Base-by-base conservation (phyloP, 2,113 vertebrate genomes). In the Anthoscopus minutus region DNA sequence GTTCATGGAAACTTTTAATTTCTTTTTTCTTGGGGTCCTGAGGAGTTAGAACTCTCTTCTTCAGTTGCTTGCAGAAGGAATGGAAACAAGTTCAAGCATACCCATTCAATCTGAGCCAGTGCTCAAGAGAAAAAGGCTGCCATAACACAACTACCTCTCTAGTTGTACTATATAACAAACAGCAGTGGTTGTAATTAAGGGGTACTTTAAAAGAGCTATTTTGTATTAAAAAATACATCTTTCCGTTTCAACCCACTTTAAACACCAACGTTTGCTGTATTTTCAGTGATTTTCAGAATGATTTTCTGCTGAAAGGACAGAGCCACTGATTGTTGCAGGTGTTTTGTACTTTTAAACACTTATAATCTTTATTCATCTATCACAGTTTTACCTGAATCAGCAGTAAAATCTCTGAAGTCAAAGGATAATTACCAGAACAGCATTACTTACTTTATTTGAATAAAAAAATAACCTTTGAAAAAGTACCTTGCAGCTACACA, bases 401-500 rank as follows among this genome's bases (percentile, higher is more conserved):
- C 93, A 91, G 65, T 81, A 89, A 92, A 90, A 86, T 73, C 24
- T 88, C 70, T 78, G 77, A 92, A 89, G 80, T 92, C 78, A 97
- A 98, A 97, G 92, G 93, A 96, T 86, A 82, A 95, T 85, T 82
- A 90, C 96, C 96, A 86, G 97, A 97, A 44, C 86, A 91, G 86
- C 97, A 97, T 97, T 98, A 97, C 91, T 98, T 97, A 95, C 97
- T 98, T 98, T 97, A 97, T 84, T 92, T 60, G 38, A 97, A 98
- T 96, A 91, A 93, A 94, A 91, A 97, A 96, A 98, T 98, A 98
- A 98, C 97, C 98, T 98, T 99, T 98, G 92, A 94, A 95, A 98
- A 97, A 98, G 96, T 98, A 98, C 98, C 98, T 98, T 97, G 96
- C 97, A 98, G 98, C 98, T 98, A 98, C 93, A 97, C 94, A 97